Percentiles rank a stretch among this genome's conserved stretches.
These are phyloP conservation scores for Mesoligia furuncula DNA, from an alignment of 2,888 invertebrate genomes.

Conservation along the genomic window DNA sequence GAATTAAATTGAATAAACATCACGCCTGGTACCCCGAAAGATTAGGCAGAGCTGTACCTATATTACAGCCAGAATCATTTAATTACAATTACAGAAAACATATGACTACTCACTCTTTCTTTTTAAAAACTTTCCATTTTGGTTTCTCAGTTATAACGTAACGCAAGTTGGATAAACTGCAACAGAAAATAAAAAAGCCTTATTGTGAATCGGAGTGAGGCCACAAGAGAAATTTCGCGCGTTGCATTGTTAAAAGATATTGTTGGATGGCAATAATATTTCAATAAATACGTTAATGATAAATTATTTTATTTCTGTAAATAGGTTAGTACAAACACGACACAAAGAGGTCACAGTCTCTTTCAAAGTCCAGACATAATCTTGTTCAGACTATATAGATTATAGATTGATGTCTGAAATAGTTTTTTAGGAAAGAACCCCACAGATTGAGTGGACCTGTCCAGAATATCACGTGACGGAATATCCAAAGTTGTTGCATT, in stretches of 20 bases:
- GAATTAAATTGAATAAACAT: background rate
- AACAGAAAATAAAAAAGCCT: conserved; percentile 59
- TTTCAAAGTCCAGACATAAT: background rate
- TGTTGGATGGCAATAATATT: background rate
- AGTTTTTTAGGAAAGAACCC: background rate
- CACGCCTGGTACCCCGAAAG: no score
- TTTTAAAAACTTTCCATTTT: conserved; percentile 85
- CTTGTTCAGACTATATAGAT: background rate
- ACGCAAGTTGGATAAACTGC: conserved; percentile 82
- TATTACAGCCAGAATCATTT: background rate
- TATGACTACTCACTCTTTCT: conserved; percentile 78
- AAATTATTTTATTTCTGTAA: no score
- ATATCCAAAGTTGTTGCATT: background rate
- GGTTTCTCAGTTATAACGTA: conserved; percentile 82
- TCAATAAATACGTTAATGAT: background rate
- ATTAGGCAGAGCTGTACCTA: background rate
- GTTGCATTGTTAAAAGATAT: background rate
- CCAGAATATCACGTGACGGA: no score
- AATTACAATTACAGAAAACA: background rate
- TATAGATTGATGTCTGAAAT: background rate
- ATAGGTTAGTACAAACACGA: background rate
- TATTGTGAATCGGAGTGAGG: background rate
- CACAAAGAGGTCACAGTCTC: background rate
- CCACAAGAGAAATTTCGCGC: background rate
- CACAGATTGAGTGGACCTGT: background rate